Percentiles rank a stretch among this genome's conserved stretches.
Evolutionary conservation across 2,888 invertebrate species (phyloP).

Genomic region (Brachyptera putata): DNA sequence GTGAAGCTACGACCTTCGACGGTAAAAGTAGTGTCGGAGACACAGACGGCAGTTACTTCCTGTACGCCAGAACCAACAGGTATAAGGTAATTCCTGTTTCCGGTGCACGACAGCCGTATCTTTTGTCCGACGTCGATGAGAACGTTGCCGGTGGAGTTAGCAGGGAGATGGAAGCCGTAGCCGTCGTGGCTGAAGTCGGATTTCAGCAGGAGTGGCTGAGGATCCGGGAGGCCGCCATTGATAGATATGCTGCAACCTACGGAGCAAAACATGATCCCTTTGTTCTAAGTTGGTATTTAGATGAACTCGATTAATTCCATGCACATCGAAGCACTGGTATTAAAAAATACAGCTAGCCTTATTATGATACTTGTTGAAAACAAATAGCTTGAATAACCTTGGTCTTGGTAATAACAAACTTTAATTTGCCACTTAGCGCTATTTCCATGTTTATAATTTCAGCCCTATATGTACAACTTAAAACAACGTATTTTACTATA

Average conservation of each 20-base stretch:
- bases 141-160: neutral
- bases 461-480: too few relatives aligned
- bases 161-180: conserved; percentile 16
- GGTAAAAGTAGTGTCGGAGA: conserved; percentile 24
- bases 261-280: too few relatives aligned
- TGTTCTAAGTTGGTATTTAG: too few relatives aligned
- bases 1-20: conserved; percentile 32
- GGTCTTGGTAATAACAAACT: too few relatives aligned
- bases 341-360: too few relatives aligned
- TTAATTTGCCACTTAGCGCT: too few relatives aligned
- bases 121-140: neutral
- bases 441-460: too few relatives aligned
- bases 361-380: too few relatives aligned
- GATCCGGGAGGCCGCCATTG: conserved; percentile 13
- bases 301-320: too few relatives aligned
- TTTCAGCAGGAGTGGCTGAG: conserved; percentile 20
- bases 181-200: conserved; percentile 8
- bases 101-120: conserved; percentile 21
- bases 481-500: too few relatives aligned
- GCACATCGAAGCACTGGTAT: too few relatives aligned
- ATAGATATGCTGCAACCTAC: conserved; percentile 24
- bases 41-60: conserved; percentile 24
- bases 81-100: conserved; percentile 11
- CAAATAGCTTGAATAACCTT: too few relatives aligned
- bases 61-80: neutral